Evolutionary conservation across 1,140 invertebrate species (phyloP).

Genomic region (Drosophila saltans): DNA sequence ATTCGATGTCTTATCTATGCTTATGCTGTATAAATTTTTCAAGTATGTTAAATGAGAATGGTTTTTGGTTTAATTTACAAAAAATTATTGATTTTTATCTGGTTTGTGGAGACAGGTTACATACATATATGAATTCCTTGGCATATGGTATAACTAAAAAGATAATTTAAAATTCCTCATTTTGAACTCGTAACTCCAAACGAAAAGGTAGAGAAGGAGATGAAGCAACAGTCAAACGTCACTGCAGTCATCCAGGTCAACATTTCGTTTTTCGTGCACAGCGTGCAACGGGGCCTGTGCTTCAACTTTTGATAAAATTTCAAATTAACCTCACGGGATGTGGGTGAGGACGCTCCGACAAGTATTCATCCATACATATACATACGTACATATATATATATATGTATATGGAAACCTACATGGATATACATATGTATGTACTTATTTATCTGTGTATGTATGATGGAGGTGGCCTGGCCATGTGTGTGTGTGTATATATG

Average conservation of each 20-base stretch:
- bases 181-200: not conserved
- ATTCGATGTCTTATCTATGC: too few relatives aligned
- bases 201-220: not conserved
- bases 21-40: too few relatives aligned
- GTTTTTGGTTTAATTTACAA: not conserved
- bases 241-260: conserved; percentile 17
- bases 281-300: conserved; percentile 15
- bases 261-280: conserved; percentile 16
- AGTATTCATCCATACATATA: conserved; percentile 8
- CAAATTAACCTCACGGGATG: conserved; percentile 33
- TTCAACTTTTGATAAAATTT: conserved; percentile 35
- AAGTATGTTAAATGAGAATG: too few relatives aligned
- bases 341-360: conserved; percentile 20
- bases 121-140: not conserved
- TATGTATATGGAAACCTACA: not conserved
- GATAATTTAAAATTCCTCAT: conserved; percentile 32
- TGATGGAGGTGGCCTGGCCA: not conserved
- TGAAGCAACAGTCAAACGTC: conserved; percentile 18
- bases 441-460: not conserved
- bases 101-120: not conserved
- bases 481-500: not conserved
- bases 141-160: conserved; percentile 24
- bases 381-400: not conserved
- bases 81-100: not conserved
- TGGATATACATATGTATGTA: conserved; percentile 2